A percentile compares a stretch with the other conserved stretches of the same genome.
These are phyloP conservation scores for Calyptommatus sinebrachiatus DNA, from an alignment of 2,113 vertebrate genomes.

Conservation along the genomic window DNA sequence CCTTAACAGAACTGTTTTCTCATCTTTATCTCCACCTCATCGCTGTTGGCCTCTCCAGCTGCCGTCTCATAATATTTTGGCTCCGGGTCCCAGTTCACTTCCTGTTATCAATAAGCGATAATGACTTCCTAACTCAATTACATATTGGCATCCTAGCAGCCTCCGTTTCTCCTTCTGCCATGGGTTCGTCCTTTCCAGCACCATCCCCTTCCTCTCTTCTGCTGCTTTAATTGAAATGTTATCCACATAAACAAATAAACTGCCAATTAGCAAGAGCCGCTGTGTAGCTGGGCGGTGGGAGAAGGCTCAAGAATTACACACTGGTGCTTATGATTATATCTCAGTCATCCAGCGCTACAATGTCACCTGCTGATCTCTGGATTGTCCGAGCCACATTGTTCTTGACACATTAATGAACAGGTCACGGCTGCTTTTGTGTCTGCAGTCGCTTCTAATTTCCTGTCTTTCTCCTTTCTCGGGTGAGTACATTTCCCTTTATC, in stretches of 20 bases:
- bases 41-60: slow-evolving; percentile 58
- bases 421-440: slow-evolving; percentile 20
- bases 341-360: neutral
- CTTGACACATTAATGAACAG: slow-evolving; percentile 28
- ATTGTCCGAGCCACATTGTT: neutral
- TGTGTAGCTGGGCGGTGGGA: slow-evolving; percentile 15
- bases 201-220: slow-evolving; percentile 43
- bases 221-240: slow-evolving; percentile 43
- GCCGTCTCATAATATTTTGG: slow-evolving; percentile 56
- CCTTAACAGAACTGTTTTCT: slow-evolving; percentile 60
- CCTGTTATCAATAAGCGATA: slow-evolving; percentile 51
- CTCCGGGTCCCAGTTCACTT: slow-evolving; percentile 47
- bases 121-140: slow-evolving; percentile 26
- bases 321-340: neutral
- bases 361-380: slow-evolving; percentile 24
- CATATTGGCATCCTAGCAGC: slow-evolving; percentile 33
- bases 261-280: neutral
- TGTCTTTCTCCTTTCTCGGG: slow-evolving; percentile 5
- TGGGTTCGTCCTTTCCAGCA: slow-evolving; percentile 43
- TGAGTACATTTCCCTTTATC: slow-evolving; percentile 15
- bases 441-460: slow-evolving; percentile 21
- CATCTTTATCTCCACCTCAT: slow-evolving; percentile 57
- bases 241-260: slow-evolving; percentile 26
- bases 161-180: slow-evolving; percentile 32
- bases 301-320: neutral